Percentiles rank a stretch among this genome's conserved stretches.
These are phyloP conservation scores for Drosophila ochracea DNA, from an alignment of 2,888 invertebrate genomes.

Conservation along the genomic window DNA sequence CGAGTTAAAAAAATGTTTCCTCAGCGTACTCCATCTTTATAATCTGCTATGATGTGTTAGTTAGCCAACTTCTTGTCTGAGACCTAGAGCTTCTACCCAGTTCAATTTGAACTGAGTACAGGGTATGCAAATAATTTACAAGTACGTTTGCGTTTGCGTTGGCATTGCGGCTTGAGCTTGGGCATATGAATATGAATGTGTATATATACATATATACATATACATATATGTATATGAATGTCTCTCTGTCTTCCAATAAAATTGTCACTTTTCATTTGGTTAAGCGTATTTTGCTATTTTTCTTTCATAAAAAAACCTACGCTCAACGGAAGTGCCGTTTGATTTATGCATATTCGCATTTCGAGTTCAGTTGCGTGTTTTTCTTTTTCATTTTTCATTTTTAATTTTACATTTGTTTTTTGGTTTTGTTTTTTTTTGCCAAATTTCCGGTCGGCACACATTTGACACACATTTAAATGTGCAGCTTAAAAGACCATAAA, in stretches of 20 bases:
- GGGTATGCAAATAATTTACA: constrained; percentile 38
- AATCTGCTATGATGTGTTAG: neutral
- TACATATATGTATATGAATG: neutral
- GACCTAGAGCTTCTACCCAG: neutral
- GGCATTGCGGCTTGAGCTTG: constrained; percentile 39
- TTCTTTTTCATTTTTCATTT: constrained; percentile 4
- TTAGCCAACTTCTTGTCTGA: neutral
- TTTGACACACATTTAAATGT: constrained; percentile 70
- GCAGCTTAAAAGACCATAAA: constrained; percentile 63
- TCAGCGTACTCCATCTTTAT: neutral
- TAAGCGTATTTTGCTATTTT: constrained; percentile 20
- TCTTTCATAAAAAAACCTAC: constrained; percentile 47
- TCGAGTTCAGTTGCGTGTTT: constrained; percentile 49
- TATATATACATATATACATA: neutral
- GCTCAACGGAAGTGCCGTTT: constrained; percentile 71
- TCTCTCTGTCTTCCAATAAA: constrained; percentile 68
- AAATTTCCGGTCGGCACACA: constrained; percentile 65
- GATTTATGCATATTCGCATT: constrained; percentile 75
- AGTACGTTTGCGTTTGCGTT: constrained; percentile 43
- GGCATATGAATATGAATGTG: neutral
- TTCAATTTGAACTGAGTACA: neutral
- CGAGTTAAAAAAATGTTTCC: neutral
- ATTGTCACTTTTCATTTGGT: constrained; percentile 74
- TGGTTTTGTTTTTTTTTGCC: constrained; percentile 44
- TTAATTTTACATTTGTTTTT: neutral